Percentiles rank a stretch among this genome's conserved stretches.
Evolutionary conservation across 2,797 vertebrate species (phyloP).

Genomic region (Parauchenoglanis punctatus): DNA sequence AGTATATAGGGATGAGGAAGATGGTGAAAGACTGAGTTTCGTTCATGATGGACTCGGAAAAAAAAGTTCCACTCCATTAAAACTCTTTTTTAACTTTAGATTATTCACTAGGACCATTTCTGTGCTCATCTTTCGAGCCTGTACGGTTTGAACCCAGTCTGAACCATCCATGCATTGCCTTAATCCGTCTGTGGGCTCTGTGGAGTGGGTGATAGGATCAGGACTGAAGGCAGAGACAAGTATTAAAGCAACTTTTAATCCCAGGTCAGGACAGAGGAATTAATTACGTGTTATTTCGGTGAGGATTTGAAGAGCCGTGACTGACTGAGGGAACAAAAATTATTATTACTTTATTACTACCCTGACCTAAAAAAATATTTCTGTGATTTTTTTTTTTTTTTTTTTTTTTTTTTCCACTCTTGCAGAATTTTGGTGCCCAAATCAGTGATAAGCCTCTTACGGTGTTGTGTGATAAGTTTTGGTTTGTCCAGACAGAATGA

Average conservation of each 20-base stretch:
- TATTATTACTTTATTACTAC: conserved; percentile 51
- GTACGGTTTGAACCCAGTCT: not conserved
- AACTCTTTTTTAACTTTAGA: conserved; percentile 2
- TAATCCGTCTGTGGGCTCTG: conserved; percentile 36
- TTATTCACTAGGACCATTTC: not conserved
- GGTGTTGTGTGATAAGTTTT: conserved; percentile 50
- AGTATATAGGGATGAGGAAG: not conserved
- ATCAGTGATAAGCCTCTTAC: conserved; percentile 54
- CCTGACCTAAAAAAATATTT: conserved; percentile 38
- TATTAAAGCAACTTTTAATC: conserved; percentile 53
- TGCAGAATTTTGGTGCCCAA: not conserved
- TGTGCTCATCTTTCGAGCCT: not conserved
- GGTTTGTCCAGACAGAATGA: conserved; percentile 46
- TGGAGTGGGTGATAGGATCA: conserved; percentile 37
- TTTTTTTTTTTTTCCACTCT: not conserved
- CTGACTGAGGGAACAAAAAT: conserved; percentile 41
- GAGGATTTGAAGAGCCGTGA: conserved; percentile 47
- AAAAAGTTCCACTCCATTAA: conserved; percentile 10
- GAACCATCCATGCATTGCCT: conserved; percentile 24
- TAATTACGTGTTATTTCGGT: conserved; percentile 52
- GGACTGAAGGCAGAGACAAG: conserved; percentile 37
- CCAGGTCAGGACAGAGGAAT: conserved; percentile 49
- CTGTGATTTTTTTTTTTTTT: conserved; percentile 2
- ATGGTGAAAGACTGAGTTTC: not conserved
- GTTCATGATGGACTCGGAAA: not conserved